These are phyloP conservation scores for Cromileptes altivelis DNA, from an alignment of 2,113 vertebrate species.

Conservation along the genomic window DNA sequence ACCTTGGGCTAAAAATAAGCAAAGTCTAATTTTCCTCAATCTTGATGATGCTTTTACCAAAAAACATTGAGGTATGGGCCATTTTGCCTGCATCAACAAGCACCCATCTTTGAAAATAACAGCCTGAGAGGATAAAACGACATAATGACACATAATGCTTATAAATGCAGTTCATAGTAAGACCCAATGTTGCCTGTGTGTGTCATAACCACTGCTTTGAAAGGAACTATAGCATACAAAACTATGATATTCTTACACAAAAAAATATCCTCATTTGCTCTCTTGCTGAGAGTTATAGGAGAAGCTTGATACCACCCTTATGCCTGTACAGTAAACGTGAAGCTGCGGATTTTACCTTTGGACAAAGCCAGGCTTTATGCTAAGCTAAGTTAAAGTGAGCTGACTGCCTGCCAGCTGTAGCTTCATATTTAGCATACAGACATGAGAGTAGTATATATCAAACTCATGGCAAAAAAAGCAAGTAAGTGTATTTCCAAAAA, in stretches of 20 bases:
- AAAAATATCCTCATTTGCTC: neutral
- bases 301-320: neutral
- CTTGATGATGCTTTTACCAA: conserved; percentile 1
- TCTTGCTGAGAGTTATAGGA: neutral
- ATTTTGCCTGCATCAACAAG: conserved; percentile 11
- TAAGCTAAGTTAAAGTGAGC: no score
- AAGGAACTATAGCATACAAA: neutral
- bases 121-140: conserved; percentile 12
- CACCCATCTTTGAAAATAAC: neutral
- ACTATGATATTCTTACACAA: neutral
- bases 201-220: neutral
- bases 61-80: neutral
- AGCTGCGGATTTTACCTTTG: neutral
- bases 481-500: no score
- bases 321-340: neutral
- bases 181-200: neutral
- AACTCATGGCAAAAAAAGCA: no score
- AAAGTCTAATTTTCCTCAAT: neutral
- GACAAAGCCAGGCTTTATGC: neutral
- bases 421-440: neutral
- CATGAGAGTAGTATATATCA: neutral
- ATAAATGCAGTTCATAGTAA: neutral
- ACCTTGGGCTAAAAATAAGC: neutral
- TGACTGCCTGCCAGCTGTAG: neutral
- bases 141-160: conserved; percentile 41